Percentiles rank a stretch among this genome's conserved stretches.
These are phyloP conservation scores for Melieria picta DNA, from an alignment of 2,888 invertebrate genomes.

Conservation along the genomic window DNA sequence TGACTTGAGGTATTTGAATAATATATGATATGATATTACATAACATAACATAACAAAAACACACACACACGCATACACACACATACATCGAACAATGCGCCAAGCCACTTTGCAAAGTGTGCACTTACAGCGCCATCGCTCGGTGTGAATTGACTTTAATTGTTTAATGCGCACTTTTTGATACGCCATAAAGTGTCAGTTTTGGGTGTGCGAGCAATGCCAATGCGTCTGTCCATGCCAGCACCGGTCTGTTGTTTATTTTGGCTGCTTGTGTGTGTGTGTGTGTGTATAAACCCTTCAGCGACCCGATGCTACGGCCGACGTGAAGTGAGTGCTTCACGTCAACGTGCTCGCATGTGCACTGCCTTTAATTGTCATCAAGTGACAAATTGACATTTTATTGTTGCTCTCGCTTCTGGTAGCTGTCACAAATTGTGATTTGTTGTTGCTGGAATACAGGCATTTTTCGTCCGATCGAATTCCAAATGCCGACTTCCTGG, in stretches of 20 bases:
- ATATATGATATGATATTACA: conserved; percentile 17
- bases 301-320: too few relatives aligned
- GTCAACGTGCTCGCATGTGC: neutral
- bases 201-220: neutral
- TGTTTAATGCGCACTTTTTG: conserved; percentile 28
- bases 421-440: too few relatives aligned
- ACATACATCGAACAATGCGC: neutral
- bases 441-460: too few relatives aligned
- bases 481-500: too few relatives aligned
- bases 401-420: conserved; percentile 29
- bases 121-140: too few relatives aligned
- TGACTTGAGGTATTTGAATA: conserved; percentile 16
- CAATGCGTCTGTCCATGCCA: neutral
- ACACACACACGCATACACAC: neutral
- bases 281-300: neutral
- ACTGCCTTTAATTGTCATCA: conserved; percentile 39
- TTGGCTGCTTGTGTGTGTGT: neutral
- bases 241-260: neutral
- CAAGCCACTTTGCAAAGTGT: too few relatives aligned
- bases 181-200: conserved; percentile 16
- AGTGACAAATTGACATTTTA: conserved; percentile 46
- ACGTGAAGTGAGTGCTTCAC: too few relatives aligned
- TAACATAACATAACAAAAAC: conserved; percentile 2
- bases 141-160: conserved; percentile 24
- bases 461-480: too few relatives aligned